Conservation (phyloP, 2,888 invertebrate species). For the Melikaiella ostensackeni region DNA sequence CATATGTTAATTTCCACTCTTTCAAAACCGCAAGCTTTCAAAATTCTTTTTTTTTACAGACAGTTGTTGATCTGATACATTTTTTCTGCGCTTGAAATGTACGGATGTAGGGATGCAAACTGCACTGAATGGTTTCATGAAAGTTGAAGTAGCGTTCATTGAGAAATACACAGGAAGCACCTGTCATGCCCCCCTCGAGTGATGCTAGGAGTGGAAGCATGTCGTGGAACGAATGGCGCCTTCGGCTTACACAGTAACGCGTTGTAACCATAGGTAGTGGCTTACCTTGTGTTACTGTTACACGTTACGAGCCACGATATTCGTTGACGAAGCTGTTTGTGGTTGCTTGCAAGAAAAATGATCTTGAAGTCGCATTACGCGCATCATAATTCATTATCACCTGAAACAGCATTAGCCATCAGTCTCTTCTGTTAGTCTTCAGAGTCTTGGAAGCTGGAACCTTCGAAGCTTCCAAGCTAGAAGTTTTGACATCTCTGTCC, state of each 20-base stretch:
- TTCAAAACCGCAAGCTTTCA: no score
- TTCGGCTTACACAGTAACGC: slow-evolving; percentile 38
- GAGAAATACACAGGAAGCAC: slow-evolving; percentile 60
- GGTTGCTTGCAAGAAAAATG: not conserved
- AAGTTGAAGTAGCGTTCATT: slow-evolving; percentile 52
- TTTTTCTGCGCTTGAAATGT: not conserved
- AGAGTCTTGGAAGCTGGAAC: no score
- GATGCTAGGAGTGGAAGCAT: slow-evolving; percentile 37
- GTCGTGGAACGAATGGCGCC: slow-evolving; percentile 40
- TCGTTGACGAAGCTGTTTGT: not conserved
- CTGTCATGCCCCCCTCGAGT: slow-evolving; percentile 51
- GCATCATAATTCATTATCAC: no score
- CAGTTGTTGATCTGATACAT: not conserved
- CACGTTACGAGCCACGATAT: not conserved
- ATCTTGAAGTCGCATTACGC: not conserved
- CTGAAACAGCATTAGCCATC: no score
- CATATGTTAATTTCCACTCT: no score
- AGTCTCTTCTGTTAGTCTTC: no score
- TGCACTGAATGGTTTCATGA: slow-evolving; percentile 37
- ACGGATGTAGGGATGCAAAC: not conserved
- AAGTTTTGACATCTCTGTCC: no score
- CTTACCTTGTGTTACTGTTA: slow-evolving; percentile 23
- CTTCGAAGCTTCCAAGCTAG: no score
- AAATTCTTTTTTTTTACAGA: not conserved
- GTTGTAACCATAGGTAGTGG: slow-evolving; percentile 15